phyloP scores from a whole-genome alignment of 2,113 vertebrate genomes.

The Austrofundulus limnaeus region DNA sequence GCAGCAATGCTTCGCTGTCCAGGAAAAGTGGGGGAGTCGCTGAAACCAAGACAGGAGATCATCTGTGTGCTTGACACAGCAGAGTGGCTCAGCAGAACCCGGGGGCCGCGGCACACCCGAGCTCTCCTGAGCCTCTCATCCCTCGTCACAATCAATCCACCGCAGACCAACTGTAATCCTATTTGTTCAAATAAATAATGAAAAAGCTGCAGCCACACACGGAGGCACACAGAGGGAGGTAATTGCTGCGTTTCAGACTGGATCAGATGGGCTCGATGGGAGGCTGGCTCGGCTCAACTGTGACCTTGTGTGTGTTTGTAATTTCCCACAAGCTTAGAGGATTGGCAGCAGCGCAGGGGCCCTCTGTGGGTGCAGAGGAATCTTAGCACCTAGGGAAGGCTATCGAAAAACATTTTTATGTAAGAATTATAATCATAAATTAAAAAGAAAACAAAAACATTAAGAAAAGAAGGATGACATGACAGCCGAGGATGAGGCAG shows the following conservation, averaged over 20 bases:
- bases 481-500: constrained; percentile 38
- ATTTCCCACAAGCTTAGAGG: constrained; percentile 78
- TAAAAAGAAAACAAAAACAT: not conserved
- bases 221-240: constrained; percentile 65
- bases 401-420: constrained; percentile 24
- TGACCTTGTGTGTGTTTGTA: constrained; percentile 77
- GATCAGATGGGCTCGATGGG: constrained; percentile 79
- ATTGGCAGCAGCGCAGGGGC: constrained; percentile 51
- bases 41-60: constrained; percentile 45
- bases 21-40: constrained; percentile 51
- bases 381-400: constrained; percentile 51
- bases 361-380: constrained; percentile 51
- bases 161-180: constrained; percentile 72
- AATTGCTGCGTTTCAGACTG: constrained; percentile 75
- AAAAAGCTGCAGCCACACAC: constrained; percentile 66
- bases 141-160: constrained; percentile 72
- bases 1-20: constrained; percentile 44
- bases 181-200: constrained; percentile 81
- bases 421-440: constrained; percentile 19
- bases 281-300: constrained; percentile 69
- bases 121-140: constrained; percentile 57
- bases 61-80: constrained; percentile 49
- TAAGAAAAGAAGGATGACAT: constrained; percentile 40
- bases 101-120: constrained; percentile 25
- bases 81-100: constrained; percentile 49